Evolutionary conservation across 1,140 invertebrate genomes (phyloP), one percentile per base, ranked within the genome.

Genomic region (Drosophila ironensis): DNA sequence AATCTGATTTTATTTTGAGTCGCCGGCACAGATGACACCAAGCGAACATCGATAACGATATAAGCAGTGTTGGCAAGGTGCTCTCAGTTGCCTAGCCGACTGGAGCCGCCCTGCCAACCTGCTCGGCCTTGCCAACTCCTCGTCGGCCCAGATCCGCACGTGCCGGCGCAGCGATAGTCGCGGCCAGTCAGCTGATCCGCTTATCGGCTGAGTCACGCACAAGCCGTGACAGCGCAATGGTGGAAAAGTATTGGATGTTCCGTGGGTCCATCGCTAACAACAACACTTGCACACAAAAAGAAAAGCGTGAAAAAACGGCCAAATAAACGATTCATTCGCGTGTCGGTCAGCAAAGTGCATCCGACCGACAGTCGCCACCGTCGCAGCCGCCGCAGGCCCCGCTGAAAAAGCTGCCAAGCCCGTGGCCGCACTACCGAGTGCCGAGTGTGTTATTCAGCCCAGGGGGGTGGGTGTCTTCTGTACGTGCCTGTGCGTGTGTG

Each of bases 301-400:
- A 78, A 63, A 78, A 78, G 63, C 72, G 72, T 84, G 78, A 84
- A 82, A 80, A 82, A 84, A 76, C 72, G 78, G 78, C 54, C 72
- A 73, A 70, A 73, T 60, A 78, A 70, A 60, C 60, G 30, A 51
- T 73, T 63, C 54, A 59, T 30, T 37, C 47, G 40, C 38, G 57
- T 50, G 53, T 38, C 46, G 63, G 53, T 37, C 61, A 41, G 59
- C 64, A 78, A 84, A 71, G 50, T 63, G 69, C 40, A 78, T 47
- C 59, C n/a, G 63, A 54, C 48, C 25, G 67, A 37, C 38, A 12
- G 12, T 37, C n/a, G 17, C 24, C 33, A 27, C 20, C 28, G 42
- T 27, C 59, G 64, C 63, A 44, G 9, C 7, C 52, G 47, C 33
- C 54, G 27, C 61, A 42, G 24, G 30, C 12, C 25, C 27, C 14